phyloP scores from a whole-genome alignment of 2,797 vertebrate genomes.

The Gobio occitaniae region DNA sequence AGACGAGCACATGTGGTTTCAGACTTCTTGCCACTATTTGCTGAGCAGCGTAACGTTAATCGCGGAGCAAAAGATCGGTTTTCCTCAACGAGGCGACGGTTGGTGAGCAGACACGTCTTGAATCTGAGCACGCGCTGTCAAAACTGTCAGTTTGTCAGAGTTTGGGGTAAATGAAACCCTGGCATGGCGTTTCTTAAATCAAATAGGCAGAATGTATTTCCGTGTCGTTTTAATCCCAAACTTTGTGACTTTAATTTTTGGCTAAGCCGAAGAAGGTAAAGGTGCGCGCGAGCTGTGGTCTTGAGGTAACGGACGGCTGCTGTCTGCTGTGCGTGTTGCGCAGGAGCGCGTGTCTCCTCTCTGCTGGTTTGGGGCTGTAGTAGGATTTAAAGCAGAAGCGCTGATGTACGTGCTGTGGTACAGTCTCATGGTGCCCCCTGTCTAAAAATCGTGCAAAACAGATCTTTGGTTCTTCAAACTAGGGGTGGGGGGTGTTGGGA shows the following conservation, averaged over 20 bases:
- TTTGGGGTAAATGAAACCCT: conserved; percentile 13
- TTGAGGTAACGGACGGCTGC: neutral
- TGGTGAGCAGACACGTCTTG: neutral
- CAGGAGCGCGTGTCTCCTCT: conserved; percentile 31
- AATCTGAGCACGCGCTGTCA: conserved; percentile 25
- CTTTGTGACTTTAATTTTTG: conserved; percentile 26
- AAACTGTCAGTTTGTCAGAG: conserved; percentile 36
- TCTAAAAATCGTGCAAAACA: neutral
- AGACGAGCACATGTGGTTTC: conserved; percentile 44
- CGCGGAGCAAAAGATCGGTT: conserved; percentile 20
- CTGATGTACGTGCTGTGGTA: neutral
- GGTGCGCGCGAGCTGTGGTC: neutral
- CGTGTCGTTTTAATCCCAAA: neutral
- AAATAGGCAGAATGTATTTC: neutral
- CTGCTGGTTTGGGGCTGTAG: neutral
- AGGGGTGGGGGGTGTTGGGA: neutral
- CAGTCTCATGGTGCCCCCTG: conserved; percentile 31
- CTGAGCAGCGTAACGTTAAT: conserved; percentile 34
- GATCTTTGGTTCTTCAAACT: neutral
- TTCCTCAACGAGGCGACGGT: conserved; percentile 24
- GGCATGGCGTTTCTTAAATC: neutral
- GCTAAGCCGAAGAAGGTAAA: neutral
- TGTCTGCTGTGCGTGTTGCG: neutral
- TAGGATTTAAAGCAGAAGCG: conserved; percentile 17
- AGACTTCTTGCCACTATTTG: conserved; percentile 39